Evolutionary conservation across 2,797 vertebrate genomes (phyloP), one percentile per base, ranked within the genome.

Genomic region (Anabacerthia variegaticeps): DNA sequence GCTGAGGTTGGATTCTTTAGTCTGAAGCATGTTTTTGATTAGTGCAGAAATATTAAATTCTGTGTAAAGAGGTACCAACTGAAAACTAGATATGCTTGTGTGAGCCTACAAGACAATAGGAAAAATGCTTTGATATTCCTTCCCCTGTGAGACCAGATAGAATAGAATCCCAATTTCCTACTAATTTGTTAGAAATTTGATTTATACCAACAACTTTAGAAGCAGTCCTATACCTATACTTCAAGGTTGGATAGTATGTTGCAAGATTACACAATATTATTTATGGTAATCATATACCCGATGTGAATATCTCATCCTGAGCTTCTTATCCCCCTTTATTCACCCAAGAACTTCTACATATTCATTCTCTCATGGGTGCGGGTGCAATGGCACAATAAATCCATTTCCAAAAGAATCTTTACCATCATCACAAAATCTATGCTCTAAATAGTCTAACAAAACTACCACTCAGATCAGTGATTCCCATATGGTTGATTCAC

Each of bases 221-320:
- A 72, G 6, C 12, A 51, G 9, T 48, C 16, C 2, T 54, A 18
- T 7, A n/a, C 1, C 1, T 51, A 0, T 48, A 71, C 67, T 63
- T 83, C 68, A 85, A 63, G 24, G 4, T 17, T 55, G 39, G 10
- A 83, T 13, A 67, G 12, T 46, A 46, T 0, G 0, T n/a, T 67
- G 5, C 0, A 1, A 55, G 6, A 10, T 67, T 43, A 37, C 2
- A 59, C 5, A 74, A 36, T 39, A 62, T 54, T 74, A 21, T 43
- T 66, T 79, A 26, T 34, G 39, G 4, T 28, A 92, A 78, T 15
- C n/a, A 7, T 41, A 69, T 34, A 32, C 14, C 17, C 55, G 14
- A 62, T 24, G 8, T 39, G 41, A 68, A 39, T 81, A 66, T n/a
- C 9, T 85, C 32, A 73, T 41, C 23, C 30, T 55, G 32, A 58